These are phyloP conservation scores for Autographa gamma DNA, from an alignment of 2,888 invertebrate genomes.

Conservation along the genomic window DNA sequence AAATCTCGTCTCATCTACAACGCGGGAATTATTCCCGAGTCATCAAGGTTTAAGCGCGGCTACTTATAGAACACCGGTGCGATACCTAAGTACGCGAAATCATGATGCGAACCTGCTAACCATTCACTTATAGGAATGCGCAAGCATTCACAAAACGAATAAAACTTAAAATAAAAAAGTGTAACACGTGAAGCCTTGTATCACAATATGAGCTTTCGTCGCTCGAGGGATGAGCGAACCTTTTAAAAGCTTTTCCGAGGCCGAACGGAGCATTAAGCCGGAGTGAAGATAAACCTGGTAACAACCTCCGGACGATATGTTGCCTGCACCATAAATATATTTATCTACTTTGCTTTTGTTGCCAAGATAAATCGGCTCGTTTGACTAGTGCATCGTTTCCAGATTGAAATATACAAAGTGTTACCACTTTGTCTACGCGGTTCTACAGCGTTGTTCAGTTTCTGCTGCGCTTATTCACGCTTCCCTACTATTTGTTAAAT, in stretches of 20 bases:
- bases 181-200: constrained; percentile 61
- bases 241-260: constrained; percentile 84
- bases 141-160: constrained; percentile 53
- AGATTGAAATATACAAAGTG: constrained; percentile 75
- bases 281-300: constrained; percentile 80
- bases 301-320: constrained; percentile 78
- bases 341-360: constrained; percentile 84
- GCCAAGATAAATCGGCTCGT: constrained; percentile 79
- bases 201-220: constrained; percentile 71
- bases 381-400: constrained; percentile 77
- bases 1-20: constrained; percentile 47
- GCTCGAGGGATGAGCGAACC: constrained; percentile 78
- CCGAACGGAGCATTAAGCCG: constrained; percentile 78
- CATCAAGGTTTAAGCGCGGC: constrained; percentile 51
- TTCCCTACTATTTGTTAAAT: constrained; percentile 57
- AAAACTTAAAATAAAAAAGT: constrained; percentile 61
- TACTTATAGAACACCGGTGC: constrained; percentile 54
- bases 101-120: constrained; percentile 50
- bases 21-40: constrained; percentile 54
- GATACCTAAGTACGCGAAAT: constrained; percentile 45
- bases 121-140: constrained; percentile 56
- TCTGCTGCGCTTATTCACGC: constrained; percentile 54
- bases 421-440: constrained; percentile 71
- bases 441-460: constrained; percentile 56
- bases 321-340: constrained; percentile 80